Evolutionary conservation across 2,888 invertebrate genomes (phyloP).

Genomic region (Lamellibrachia satsuma): DNA sequence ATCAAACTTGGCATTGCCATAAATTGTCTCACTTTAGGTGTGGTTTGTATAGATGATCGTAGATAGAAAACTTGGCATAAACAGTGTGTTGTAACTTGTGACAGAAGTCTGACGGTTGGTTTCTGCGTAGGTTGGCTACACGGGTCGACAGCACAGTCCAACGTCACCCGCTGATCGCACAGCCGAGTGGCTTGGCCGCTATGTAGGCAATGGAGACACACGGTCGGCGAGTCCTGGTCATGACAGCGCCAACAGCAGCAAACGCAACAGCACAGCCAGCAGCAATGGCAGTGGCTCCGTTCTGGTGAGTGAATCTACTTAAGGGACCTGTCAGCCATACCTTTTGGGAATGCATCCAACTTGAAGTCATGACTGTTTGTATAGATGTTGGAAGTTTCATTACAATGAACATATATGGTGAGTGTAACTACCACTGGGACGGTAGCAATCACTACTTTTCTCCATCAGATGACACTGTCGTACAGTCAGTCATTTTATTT

Average conservation of each 20-base stretch:
- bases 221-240: background rate
- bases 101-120: background rate
- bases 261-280: constrained; percentile 62
- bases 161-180: constrained; percentile 7
- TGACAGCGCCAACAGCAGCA: constrained; percentile 58
- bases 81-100: background rate
- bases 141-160: background rate
- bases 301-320: constrained; percentile 20
- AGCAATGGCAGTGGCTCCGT: constrained; percentile 57
- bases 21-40: too few relatives aligned
- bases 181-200: constrained; percentile 30
- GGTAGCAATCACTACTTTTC: background rate
- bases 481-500: background rate
- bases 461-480: background rate
- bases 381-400: too few relatives aligned
- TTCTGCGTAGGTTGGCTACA: background rate
- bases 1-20: too few relatives aligned
- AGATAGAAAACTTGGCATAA: too few relatives aligned
- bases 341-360: background rate
- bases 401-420: too few relatives aligned
- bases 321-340: background rate
- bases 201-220: constrained; percentile 20
- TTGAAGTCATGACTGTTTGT: background rate
- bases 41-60: too few relatives aligned
- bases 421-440: too few relatives aligned